Percentiles rank a stretch among this genome's conserved stretches.
These are phyloP conservation scores for Rhagium mordax DNA, from an alignment of 2,888 invertebrate species.

Conservation along the genomic window DNA sequence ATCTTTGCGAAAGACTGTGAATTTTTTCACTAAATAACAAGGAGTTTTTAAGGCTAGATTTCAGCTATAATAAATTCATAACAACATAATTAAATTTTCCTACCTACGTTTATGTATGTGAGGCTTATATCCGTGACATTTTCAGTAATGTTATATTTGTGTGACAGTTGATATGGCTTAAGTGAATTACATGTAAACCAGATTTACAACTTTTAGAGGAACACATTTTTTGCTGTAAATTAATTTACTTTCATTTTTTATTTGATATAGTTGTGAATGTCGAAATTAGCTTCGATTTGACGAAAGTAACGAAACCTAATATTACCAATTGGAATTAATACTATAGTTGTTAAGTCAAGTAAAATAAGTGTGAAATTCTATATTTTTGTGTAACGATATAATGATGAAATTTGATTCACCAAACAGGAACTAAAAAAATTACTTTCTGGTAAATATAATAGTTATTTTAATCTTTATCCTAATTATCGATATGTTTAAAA, in stretches of 20 bases:
- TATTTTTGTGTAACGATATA: not conserved
- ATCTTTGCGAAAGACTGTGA: too few relatives aligned
- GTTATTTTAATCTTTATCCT: too few relatives aligned
- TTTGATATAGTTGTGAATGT: not conserved
- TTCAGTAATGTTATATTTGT: slow-evolving; percentile 1
- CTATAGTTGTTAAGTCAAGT: not conserved
- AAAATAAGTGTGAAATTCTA: not conserved
- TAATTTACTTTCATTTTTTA: slow-evolving; percentile 20
- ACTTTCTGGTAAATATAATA: too few relatives aligned
- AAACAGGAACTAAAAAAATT: not conserved
- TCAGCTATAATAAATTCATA: too few relatives aligned
- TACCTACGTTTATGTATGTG: not conserved
- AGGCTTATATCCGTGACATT: not conserved
- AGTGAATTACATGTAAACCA: slow-evolving; percentile 5
- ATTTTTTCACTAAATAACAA: too few relatives aligned
- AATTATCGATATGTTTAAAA: too few relatives aligned
- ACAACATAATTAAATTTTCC: too few relatives aligned
- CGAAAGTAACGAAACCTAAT: slow-evolving; percentile 11
- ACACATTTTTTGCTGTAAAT: slow-evolving; percentile 5
- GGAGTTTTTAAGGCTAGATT: too few relatives aligned
- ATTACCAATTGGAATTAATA: not conserved
- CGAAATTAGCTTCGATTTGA: not conserved
- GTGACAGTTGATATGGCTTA: not conserved
- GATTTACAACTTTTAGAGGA: not conserved
- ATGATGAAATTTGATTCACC: not conserved